Conservation (phyloP, 2,888 invertebrate genomes). For the Trypoxylon attenuatum region DNA sequence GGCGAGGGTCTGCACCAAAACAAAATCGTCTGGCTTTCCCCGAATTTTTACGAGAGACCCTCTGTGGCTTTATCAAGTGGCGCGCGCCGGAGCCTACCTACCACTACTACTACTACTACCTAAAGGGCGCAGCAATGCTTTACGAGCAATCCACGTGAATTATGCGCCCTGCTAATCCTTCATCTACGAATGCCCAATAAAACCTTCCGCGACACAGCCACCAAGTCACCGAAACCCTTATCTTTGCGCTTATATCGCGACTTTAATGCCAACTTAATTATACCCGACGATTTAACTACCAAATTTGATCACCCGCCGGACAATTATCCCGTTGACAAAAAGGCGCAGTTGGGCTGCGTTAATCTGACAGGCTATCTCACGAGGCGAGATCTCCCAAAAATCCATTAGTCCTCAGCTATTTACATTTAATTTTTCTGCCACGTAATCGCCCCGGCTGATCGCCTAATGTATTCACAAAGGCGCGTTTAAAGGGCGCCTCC, state of each 20-base stretch:
- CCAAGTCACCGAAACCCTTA: too few species aligned
- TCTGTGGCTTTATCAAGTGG: background rate
- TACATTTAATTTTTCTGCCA: constrained; percentile 10
- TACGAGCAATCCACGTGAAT: background rate
- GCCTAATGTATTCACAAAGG: constrained; percentile 9
- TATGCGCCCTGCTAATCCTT: background rate
- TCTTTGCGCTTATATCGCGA: background rate
- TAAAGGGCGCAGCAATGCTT: background rate
- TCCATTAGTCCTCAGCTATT: constrained; percentile 3
- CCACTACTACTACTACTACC: too few species aligned
- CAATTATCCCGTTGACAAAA: background rate
- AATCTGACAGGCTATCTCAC: too few species aligned
- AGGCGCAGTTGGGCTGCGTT: too few species aligned
- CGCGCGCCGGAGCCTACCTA: too few species aligned
- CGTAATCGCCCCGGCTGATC: background rate
- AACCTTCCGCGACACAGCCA: background rate
- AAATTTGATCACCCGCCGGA: background rate
- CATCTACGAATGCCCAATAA: background rate
- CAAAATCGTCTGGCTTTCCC: background rate
- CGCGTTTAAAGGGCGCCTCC: too few species aligned
- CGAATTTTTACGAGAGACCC: background rate
- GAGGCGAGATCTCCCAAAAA: background rate
- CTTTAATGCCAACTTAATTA: background rate
- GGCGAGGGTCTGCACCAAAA: background rate
- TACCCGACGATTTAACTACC: too few species aligned